phyloP scores from a whole-genome alignment of 1,140 invertebrate genomes.

The Zaprionus capensis region DNA sequence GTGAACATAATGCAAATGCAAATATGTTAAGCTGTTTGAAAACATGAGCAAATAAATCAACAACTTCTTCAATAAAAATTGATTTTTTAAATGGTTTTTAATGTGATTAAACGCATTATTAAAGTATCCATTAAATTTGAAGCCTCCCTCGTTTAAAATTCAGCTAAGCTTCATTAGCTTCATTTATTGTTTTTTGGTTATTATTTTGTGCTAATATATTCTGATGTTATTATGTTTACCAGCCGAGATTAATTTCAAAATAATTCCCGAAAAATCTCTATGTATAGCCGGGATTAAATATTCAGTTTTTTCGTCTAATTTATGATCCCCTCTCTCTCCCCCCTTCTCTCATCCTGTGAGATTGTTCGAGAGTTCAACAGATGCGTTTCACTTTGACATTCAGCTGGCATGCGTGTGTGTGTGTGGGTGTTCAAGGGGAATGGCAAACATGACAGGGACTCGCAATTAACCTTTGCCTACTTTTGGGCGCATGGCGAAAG shows the following conservation, averaged over 20 bases:
- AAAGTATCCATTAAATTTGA: not conserved
- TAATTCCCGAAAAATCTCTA: not conserved
- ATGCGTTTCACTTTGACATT: conserved; percentile 65
- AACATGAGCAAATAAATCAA: not conserved
- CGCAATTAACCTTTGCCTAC: conserved; percentile 74
- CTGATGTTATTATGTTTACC: not conserved
- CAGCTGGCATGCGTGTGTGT: conserved; percentile 19
- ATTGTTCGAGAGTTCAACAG: conserved; percentile 39
- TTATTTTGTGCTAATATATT: conserved; percentile 1
- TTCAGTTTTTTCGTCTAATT: not conserved
- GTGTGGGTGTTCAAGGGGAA: conserved; percentile 13
- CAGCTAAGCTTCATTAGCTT: conserved; percentile 1
- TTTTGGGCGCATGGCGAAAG: conserved; percentile 43
- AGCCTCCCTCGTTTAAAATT: not conserved
- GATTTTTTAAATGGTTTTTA: not conserved
- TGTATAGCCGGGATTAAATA: not conserved
- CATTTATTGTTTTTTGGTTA: conserved; percentile 1
- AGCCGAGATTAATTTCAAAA: not conserved
- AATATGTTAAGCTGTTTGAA: not conserved
- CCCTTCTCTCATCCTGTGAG: too few species aligned
- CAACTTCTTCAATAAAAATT: not conserved
- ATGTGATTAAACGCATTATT: not conserved
- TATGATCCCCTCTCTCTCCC: not conserved
- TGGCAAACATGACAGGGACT: not conserved
- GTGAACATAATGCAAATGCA: not conserved